Conservation (phyloP, 2,113 vertebrate species). For the Bombycilla garrulus region DNA sequence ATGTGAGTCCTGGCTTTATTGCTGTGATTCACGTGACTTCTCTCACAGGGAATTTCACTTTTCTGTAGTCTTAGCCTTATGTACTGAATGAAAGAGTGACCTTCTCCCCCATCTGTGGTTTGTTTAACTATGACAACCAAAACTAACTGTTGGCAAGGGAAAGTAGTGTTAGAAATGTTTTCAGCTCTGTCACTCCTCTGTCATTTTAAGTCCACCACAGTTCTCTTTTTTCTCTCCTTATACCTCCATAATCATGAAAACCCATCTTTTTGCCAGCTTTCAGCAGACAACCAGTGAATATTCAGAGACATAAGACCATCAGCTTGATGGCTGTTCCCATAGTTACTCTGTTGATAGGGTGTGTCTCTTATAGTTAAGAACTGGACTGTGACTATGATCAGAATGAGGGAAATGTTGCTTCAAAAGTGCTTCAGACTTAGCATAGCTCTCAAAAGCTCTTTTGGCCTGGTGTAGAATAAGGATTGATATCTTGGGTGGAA, state of each 20-base stretch:
- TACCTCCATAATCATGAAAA: not conserved
- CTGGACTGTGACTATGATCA: not conserved
- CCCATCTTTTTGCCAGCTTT: not conserved
- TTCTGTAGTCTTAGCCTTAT: not conserved
- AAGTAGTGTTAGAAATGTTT: not conserved
- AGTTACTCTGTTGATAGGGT: not conserved
- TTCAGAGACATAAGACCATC: not conserved
- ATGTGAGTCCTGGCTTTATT: not conserved
- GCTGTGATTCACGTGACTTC: not conserved
- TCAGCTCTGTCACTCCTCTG: not conserved
- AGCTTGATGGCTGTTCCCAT: not conserved
- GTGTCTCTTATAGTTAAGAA: not conserved
- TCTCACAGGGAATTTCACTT: not conserved
- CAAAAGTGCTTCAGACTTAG: not conserved
- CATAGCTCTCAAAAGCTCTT: not conserved
- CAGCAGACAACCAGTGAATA: not conserved
- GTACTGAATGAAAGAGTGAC: not conserved
- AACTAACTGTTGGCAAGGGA: not conserved
- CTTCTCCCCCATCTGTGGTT: not conserved
- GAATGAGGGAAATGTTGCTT: not conserved
- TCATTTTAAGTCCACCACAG: not conserved
- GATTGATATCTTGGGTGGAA: not conserved
- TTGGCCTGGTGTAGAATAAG: not conserved
- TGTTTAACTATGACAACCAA: not conserved
- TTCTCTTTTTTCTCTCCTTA: not conserved